A percentile compares a stretch with the other conserved stretches of the same genome.
Conservation (phyloP, 2,113 vertebrate genomes). For the Pseudopodoces humilis region DNA sequence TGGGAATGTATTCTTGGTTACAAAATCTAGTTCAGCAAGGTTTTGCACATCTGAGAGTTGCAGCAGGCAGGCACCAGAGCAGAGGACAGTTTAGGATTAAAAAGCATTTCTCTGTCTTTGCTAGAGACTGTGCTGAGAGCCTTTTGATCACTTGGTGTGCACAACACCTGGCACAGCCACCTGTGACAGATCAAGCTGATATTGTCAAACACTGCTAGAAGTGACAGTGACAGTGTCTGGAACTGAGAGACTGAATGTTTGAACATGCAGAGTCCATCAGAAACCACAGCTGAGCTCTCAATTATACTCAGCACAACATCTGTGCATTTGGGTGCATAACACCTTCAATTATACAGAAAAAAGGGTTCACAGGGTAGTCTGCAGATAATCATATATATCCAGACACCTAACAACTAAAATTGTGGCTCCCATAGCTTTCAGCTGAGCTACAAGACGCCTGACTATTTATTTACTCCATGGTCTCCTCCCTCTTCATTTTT, state of each 20-base stretch:
- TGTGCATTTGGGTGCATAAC: neutral
- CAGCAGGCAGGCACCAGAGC: neutral
- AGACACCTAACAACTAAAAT: neutral
- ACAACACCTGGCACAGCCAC: neutral
- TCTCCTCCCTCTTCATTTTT: neutral
- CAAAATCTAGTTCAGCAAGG: slow-evolving; percentile 61
- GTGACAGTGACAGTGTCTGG: neutral
- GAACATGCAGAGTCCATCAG: neutral
- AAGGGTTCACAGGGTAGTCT: neutral
- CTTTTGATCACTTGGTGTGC: neutral
- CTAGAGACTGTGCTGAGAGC: neutral
- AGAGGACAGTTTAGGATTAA: neutral
- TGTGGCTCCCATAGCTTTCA: neutral
- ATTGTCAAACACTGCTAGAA: neutral
- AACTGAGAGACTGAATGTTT: neutral
- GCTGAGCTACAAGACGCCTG: neutral
- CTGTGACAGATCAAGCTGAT: neutral
- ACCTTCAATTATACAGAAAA: neutral
- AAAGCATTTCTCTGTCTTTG: neutral
- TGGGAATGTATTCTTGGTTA: slow-evolving; percentile 50
- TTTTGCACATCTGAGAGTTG: slow-evolving; percentile 48
- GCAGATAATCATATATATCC: accelerated
- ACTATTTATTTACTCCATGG: neutral
- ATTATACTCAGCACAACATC: neutral
- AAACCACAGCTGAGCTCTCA: neutral